Base-by-base conservation (phyloP, 2,797 vertebrate genomes). In the Parotocinclus haroldoi region DNA sequence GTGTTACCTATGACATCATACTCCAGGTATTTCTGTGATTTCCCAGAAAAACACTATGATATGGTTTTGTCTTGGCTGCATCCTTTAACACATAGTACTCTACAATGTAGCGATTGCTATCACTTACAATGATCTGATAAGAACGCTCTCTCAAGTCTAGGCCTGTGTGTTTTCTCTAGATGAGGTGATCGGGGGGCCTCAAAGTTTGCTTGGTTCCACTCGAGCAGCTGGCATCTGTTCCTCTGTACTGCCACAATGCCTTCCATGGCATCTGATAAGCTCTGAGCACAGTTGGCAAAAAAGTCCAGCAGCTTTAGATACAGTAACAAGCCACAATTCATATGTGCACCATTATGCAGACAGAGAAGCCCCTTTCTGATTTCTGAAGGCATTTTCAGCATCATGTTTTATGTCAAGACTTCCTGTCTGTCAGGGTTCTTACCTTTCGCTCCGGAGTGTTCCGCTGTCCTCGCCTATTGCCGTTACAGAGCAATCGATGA, bases 321-420 rank as follows among this genome's bases (percentile, higher is more conserved):
- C 53, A 74, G 57, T 78, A 79, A 82, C 75, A 80, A 76, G 75
- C 78, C 19, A 62, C 37, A 46, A 61, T 45, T 45, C 38, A 71
- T 16, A 72, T 69, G 77, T 77, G 66, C 27, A 48, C 49, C 52
- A 66, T 50, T 63, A 50, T 10, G 46, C 61, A 60, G 57, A 56
- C 9, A 17, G 18, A 18, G 58, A 79, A 60, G 69, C 68, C 69
- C 57, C 56, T 52, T 67, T 57, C 37, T 42, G 51, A 58, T 81
- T 75, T 50, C 36, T 7, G 0, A 38, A 58, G 72, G 81, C 69
- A 4, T 78, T 80, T 80, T 76, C 71, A 60, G 63, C 56, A 46
- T 49, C 39, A 49, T 65, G n/a, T 59, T 45, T 46, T 37, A 68
- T 51, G 6, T 60, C 49, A 75, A 40, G 39, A 61, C 69, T 61